Base-by-base conservation (phyloP, 2,113 vertebrate species). In the Melanerpes formicivorus region DNA sequence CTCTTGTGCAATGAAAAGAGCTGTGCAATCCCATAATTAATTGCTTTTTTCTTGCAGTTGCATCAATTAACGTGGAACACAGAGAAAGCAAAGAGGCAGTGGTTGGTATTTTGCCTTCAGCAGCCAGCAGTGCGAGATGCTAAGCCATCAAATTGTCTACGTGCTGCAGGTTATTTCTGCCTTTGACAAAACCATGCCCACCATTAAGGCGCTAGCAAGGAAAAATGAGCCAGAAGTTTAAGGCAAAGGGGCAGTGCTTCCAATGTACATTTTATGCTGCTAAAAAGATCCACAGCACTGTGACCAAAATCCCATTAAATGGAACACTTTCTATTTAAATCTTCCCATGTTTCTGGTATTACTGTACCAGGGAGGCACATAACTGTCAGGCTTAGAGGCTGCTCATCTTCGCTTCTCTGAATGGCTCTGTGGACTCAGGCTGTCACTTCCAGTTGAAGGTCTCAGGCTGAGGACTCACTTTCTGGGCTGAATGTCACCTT, bases 231-330 rank as follows among this genome's bases (percentile, higher is more conserved):
- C 85, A 85, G 90, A 85, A 88, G 60, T 93, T 92, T 75, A 87
- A 83, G 70, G 93, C 62, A 88, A 80, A 92, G 83, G 78, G 77
- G 58, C 77, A 94, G 80, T 87, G 89, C 77, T 95, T 91, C 89
- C 65, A 91, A 95, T 93, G 77, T 84, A 65, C 77, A 70, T 94
- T 95, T 96, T 95, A 90, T 91, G 80, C 94, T 90, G 77, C 80
- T 94, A 71, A 95, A 92, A 90, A 55, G 17, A 91, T 82, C 70
- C 60, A 26, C 56, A 46, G 82, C 46, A 82, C 64, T 93, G 95
- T 95, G 96, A 95, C 92, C 84, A 87, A 94, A 95, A 97, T 96
- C 90, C 89, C 76, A 93, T 97, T 96, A 96, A 94, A 90, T 23
- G 86, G 86, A 95, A 93, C 93, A 48, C 23, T 91, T 95, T 90